phyloP scores from a whole-genome alignment of 2,888 invertebrate genomes.

The Drosophila affinis region DNA sequence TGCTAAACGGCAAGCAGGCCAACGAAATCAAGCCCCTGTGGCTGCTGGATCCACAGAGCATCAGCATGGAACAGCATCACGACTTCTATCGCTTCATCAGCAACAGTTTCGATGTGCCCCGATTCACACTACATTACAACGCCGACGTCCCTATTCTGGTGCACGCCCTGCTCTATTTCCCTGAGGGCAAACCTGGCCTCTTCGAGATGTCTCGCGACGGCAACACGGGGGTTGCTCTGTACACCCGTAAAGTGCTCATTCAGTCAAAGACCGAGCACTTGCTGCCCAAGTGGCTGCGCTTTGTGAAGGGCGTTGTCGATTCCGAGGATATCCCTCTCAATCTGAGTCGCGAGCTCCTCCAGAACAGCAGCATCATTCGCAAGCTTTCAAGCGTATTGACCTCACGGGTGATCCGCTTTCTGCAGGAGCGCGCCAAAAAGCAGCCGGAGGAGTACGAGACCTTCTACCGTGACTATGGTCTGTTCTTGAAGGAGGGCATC shows the following conservation, averaged over 20 bases:
- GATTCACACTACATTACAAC: constrained; percentile 95
- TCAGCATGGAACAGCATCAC: constrained; percentile 93
- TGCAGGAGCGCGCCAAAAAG: constrained; percentile 93
- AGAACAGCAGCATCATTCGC: constrained; percentile 95
- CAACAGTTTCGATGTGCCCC: constrained; percentile 93
- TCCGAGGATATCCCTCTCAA: constrained; percentile 99
- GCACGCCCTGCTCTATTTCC: constrained; percentile 95
- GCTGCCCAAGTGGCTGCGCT: constrained; percentile 97
- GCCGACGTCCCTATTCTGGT: constrained; percentile 93
- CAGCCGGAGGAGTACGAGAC: constrained; percentile 91
- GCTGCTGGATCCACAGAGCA: constrained; percentile 95
- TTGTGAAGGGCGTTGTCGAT: constrained; percentile 98
- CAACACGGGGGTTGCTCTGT: constrained; percentile 93
- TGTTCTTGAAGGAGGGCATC: constrained; percentile 98
- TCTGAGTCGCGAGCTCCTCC: constrained; percentile 96
- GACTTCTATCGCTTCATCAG: constrained; percentile 96
- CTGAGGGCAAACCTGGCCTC: constrained; percentile 95
- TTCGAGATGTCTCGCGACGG: constrained; percentile 95
- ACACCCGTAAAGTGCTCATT: constrained; percentile 96
- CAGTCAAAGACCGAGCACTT: constrained; percentile 95
- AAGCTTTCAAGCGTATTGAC: constrained; percentile 94
- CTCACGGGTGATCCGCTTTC: constrained; percentile 91
- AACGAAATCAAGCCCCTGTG: constrained; percentile 97
- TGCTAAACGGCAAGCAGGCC: constrained; percentile 93
- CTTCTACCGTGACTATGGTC: constrained; percentile 95